Evolutionary conservation across 1,140 invertebrate species (phyloP), one percentile per base, ranked within the genome.

Genomic region (Rhopalosiphum padi): DNA sequence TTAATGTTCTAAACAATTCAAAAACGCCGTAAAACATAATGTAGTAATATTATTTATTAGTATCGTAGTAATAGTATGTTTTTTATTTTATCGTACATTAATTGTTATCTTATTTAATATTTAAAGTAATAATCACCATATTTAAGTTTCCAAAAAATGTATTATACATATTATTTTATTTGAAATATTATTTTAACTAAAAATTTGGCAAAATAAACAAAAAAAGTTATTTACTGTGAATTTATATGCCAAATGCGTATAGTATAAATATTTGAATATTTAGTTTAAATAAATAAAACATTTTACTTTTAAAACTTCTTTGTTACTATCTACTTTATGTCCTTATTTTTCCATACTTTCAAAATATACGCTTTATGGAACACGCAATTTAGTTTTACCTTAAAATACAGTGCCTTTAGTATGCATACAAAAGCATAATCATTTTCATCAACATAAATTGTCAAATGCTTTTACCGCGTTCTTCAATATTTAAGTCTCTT

Each of bases 381-480:
- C 46, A 87, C 30, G n/a, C 86, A 87, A 87, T 87, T 87, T 87
- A 35, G 43, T 48, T 48, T 48, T 87, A 48, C 86, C 46, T 87
- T 87, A 87, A 87, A 87, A 87, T n/a, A 46, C 30, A 87, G 86
- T 87, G 25, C 30, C 46, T 87, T 87, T 48, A 87, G 30, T 41
- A 41, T 85, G 83, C 35, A n/a, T 46, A 86, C 85, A 86, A 46
- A 86, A 86, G 85, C 86, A 87, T 87, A 48, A 87, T 87, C 46
- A 87, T 87, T 87, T 87, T n/a, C 86, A 87, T 48, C 86, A 51
- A 18, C 43, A 87, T 87, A 87, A 87, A 87, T 87, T 87, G 86
- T 87, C 86, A 87, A 87, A 87, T 87, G 86, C 86, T 87, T 87
- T 87, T 87, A 87, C 46, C 86, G 22, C 46, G 86, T 87, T 46